These are phyloP conservation scores for Coregonus sp. DNA, from an alignment of 2,797 vertebrate species.

Conservation along the genomic window DNA sequence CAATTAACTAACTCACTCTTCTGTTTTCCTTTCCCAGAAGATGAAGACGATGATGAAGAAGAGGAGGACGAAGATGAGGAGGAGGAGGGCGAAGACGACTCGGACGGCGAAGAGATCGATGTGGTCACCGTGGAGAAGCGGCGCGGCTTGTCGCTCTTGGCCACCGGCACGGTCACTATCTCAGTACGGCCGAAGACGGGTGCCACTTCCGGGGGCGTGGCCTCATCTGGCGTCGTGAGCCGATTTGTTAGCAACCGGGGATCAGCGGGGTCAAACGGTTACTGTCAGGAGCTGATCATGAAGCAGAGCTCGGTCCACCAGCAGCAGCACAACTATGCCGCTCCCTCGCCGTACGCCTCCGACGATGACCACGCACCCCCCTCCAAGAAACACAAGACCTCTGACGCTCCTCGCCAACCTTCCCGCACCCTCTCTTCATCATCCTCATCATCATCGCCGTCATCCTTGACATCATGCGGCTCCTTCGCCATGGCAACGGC, in stretches of 20 bases:
- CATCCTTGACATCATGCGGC: conserved; percentile 45
- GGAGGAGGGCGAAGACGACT: conserved; percentile 83
- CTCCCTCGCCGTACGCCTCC: conserved; percentile 88
- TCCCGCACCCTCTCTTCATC: conserved; percentile 70
- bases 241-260: conserved; percentile 57
- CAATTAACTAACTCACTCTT: conserved; percentile 36
- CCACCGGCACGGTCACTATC: conserved; percentile 81
- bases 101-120: conserved; percentile 96
- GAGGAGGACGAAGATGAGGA: conserved; percentile 74
- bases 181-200: conserved; percentile 80
- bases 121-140: conserved; percentile 97
- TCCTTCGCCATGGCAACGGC: conserved; percentile 52
- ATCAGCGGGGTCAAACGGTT: not conserved
- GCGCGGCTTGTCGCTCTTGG: conserved; percentile 76
- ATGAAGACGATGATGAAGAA: conserved; percentile 65
- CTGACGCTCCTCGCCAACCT: conserved; percentile 72
- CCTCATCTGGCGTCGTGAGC: conserved; percentile 41
- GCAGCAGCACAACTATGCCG: conserved; percentile 96
- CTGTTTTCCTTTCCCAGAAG: conserved; percentile 64
- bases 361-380: conserved; percentile 85
- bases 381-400: conserved; percentile 82
- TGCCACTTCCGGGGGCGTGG: conserved; percentile 36
- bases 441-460: not conserved
- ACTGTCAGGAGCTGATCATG: conserved; percentile 85
- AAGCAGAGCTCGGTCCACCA: conserved; percentile 94